These are phyloP conservation scores for Calephelis nemesis DNA, from an alignment of 1,140 invertebrate species.

Conservation along the genomic window DNA sequence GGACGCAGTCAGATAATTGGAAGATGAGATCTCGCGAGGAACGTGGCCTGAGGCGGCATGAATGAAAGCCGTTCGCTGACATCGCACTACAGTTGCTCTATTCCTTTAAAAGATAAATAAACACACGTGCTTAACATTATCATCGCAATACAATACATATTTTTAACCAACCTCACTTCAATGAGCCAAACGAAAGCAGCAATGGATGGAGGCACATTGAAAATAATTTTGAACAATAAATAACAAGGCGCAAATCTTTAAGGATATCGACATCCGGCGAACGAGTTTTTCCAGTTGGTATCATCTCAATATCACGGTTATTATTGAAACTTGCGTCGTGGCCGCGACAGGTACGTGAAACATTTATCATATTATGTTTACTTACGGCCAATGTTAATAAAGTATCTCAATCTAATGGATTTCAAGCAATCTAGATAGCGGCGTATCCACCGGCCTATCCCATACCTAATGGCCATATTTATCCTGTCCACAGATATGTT, in stretches of 20 bases:
- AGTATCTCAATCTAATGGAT: no score
- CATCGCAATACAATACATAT: constrained; percentile 6
- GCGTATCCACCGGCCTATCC: no score
- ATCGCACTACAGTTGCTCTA: constrained; percentile 37
- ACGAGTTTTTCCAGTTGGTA: constrained; percentile 78
- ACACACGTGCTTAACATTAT: neutral
- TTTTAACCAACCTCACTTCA: constrained; percentile 20
- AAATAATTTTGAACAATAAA: constrained; percentile 20
- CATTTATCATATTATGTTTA: constrained; percentile 74
- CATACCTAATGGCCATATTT: no score
- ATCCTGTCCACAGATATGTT: no score
- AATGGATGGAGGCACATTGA: constrained; percentile 34
- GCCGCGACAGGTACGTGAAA: constrained; percentile 72
- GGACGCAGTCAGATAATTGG: constrained; percentile 65
- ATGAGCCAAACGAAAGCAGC: constrained; percentile 25
- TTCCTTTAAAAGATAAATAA: constrained; percentile 22
- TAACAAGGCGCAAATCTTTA: constrained; percentile 49
- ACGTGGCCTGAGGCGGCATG: constrained; percentile 70
- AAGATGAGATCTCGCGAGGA: constrained; percentile 74
- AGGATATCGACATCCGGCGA: constrained; percentile 75
- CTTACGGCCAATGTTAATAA: no score
- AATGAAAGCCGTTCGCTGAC: constrained; percentile 73
- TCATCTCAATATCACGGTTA: constrained; percentile 78
- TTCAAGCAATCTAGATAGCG: no score
- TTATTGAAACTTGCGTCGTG: constrained; percentile 70